These are phyloP conservation scores for Polydrusus pterygomalis DNA, from an alignment of 2,888 invertebrate genomes.

Conservation along the genomic window DNA sequence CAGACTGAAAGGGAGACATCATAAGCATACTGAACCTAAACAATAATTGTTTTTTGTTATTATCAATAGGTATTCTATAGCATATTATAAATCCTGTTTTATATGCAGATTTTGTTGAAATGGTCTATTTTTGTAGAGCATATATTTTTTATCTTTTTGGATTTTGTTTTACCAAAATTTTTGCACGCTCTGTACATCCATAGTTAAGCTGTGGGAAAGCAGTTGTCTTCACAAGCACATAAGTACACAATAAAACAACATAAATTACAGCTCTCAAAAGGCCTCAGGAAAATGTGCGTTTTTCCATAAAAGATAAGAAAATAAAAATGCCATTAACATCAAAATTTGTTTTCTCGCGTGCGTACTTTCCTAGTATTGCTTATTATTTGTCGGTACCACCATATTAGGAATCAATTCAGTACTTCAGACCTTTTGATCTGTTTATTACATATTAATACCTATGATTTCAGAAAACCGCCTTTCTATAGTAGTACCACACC, in stretches of 20 bases:
- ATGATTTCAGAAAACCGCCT: conserved; percentile 19
- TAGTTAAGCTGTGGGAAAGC: too few relatives aligned
- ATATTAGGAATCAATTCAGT: conserved; percentile 37
- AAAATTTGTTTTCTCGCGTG: conserved; percentile 44
- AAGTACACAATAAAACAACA: not conserved
- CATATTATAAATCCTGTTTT: too few relatives aligned
- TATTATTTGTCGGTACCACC: conserved; percentile 27
- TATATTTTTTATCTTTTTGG: too few relatives aligned
- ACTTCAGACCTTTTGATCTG: conserved; percentile 38
- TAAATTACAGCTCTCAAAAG: conserved; percentile 11
- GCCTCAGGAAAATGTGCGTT: conserved; percentile 26
- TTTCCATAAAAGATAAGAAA: conserved; percentile 25
- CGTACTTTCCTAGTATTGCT: conserved; percentile 36
- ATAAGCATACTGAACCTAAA: too few relatives aligned
- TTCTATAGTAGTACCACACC: conserved; percentile 28
- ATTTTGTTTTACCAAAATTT: too few relatives aligned
- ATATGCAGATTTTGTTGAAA: too few relatives aligned
- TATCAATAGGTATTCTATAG: too few relatives aligned
- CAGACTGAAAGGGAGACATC: too few relatives aligned
- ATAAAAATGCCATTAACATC: conserved; percentile 30
- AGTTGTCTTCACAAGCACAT: not conserved
- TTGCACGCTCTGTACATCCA: too few relatives aligned
- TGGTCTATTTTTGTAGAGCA: too few relatives aligned
- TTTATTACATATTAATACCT: conserved; percentile 48
- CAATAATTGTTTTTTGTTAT: too few relatives aligned